These are phyloP conservation scores for Ceratina japonica DNA, from an alignment of 1,140 invertebrate genomes.

Conservation along the genomic window DNA sequence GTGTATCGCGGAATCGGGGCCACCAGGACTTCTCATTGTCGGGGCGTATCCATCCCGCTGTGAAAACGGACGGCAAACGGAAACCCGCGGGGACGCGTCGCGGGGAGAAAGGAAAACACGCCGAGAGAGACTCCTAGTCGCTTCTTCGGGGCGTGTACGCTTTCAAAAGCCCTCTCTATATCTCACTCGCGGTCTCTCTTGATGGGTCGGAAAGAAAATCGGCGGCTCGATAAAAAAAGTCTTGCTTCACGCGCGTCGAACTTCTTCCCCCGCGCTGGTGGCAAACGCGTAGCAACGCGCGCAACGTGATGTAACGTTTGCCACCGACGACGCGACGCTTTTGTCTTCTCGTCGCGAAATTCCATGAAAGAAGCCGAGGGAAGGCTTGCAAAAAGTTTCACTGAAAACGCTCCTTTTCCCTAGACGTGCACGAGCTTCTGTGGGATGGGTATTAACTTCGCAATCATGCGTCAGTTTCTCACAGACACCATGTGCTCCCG, in stretches of 20 bases:
- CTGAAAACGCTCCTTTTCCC: not conserved
- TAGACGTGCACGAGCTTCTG: not conserved
- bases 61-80: slow-evolving; percentile 48
- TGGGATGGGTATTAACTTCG: slow-evolving; percentile 24
- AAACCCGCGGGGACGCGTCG: slow-evolving; percentile 43
- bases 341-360: slow-evolving; percentile 20
- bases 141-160: slow-evolving; percentile 8
- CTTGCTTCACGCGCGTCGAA: slow-evolving; percentile 22
- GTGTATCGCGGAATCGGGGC: slow-evolving; percentile 41
- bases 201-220: slow-evolving; percentile 27
- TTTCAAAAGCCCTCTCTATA: too few relatives aligned
- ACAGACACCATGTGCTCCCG: slow-evolving; percentile 1
- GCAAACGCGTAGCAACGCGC: slow-evolving; percentile 5
- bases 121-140: slow-evolving; percentile 2
- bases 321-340: slow-evolving; percentile 1
- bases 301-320: slow-evolving; percentile 25
- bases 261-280: not conserved
- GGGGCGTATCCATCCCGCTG: slow-evolving; percentile 25
- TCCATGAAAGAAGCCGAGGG: not conserved
- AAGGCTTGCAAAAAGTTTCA: not conserved
- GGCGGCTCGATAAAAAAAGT: slow-evolving; percentile 44
- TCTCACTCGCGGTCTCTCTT: not conserved
- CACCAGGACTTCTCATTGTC: slow-evolving; percentile 38
- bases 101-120: slow-evolving; percentile 22
- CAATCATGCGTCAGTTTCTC: slow-evolving; percentile 5